Evolutionary conservation across 1,140 invertebrate species (phyloP).

Genomic region (Orius laevigatus): DNA sequence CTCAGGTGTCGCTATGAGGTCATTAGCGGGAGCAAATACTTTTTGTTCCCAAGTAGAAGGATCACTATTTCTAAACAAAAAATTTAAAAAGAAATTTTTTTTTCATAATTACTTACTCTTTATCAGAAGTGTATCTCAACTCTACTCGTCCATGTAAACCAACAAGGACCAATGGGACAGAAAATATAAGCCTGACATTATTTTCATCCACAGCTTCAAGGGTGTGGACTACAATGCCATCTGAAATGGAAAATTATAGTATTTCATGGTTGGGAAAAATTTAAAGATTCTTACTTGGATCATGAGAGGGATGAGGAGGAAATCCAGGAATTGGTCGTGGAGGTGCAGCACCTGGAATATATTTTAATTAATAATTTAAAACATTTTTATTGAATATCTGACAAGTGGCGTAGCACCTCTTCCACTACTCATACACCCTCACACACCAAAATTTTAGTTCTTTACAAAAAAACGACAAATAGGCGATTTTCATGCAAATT

Average conservation of each 20-base stretch:
- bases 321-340: conserved; percentile 13
- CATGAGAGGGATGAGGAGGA: conserved; percentile 13
- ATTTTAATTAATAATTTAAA: background rate
- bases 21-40: conserved; percentile 67
- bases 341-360: conserved; percentile 14
- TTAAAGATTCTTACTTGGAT: conserved; percentile 16
- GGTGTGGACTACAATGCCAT: conserved; percentile 43
- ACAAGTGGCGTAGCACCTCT: too few relatives aligned
- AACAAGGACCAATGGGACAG: conserved; percentile 61
- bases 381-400: too few relatives aligned
- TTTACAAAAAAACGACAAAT: too few relatives aligned
- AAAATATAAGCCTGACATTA: conserved; percentile 63
- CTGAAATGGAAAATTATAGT: conserved; percentile 18
- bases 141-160: conserved; percentile 69
- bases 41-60: conserved; percentile 59
- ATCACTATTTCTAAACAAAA: conserved; percentile 40
- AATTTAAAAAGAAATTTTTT: background rate
- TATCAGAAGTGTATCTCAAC: conserved; percentile 57
- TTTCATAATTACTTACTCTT: conserved; percentile 34
- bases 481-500: too few relatives aligned
- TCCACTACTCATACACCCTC: too few relatives aligned
- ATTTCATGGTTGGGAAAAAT: background rate
- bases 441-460: too few relatives aligned
- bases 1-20: conserved; percentile 64
- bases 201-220: conserved; percentile 58